phyloP scores from a whole-genome alignment of 2,888 invertebrate species.

The Sericinus montela region DNA sequence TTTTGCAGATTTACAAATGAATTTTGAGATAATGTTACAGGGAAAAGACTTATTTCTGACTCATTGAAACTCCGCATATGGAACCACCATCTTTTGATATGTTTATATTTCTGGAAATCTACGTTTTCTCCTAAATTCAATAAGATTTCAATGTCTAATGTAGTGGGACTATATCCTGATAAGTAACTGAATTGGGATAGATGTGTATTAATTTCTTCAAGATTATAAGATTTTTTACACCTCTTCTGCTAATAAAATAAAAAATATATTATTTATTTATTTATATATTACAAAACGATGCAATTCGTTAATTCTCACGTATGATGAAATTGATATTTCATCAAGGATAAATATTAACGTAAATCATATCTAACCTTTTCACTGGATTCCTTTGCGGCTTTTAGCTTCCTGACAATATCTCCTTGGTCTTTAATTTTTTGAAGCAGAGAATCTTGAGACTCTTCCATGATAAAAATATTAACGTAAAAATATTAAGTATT shows the following conservation, averaged over 20 bases:
- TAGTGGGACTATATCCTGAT: slow-evolving; percentile 75
- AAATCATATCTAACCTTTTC: slow-evolving; percentile 81
- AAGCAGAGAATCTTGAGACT: slow-evolving; percentile 51
- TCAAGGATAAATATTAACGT: not conserved
- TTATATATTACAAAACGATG: slow-evolving; percentile 11
- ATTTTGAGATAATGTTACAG: slow-evolving; percentile 39
- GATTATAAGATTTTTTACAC: slow-evolving; percentile 34
- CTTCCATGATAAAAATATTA: slow-evolving; percentile 51
- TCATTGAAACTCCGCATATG: slow-evolving; percentile 80
- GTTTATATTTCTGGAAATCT: slow-evolving; percentile 56
- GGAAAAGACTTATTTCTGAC: slow-evolving; percentile 67
- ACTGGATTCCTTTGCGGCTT: slow-evolving; percentile 87
- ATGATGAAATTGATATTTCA: not conserved
- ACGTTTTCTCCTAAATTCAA: slow-evolving; percentile 45
- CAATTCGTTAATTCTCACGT: slow-evolving; percentile 7
- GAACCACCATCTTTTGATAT: slow-evolving; percentile 80
- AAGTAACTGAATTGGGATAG: slow-evolving; percentile 78
- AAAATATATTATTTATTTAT: slow-evolving; percentile 25
- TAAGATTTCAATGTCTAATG: slow-evolving; percentile 64
- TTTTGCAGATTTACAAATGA: slow-evolving; percentile 34
- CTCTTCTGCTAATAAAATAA: slow-evolving; percentile 56
- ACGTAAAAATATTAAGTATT: slow-evolving; percentile 1
- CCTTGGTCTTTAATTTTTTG: slow-evolving; percentile 82
- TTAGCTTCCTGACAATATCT: slow-evolving; percentile 89
- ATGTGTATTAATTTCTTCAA: slow-evolving; percentile 58